Conservation (phyloP, 2,113 vertebrate genomes). For the Coracopsis vasa region DNA sequence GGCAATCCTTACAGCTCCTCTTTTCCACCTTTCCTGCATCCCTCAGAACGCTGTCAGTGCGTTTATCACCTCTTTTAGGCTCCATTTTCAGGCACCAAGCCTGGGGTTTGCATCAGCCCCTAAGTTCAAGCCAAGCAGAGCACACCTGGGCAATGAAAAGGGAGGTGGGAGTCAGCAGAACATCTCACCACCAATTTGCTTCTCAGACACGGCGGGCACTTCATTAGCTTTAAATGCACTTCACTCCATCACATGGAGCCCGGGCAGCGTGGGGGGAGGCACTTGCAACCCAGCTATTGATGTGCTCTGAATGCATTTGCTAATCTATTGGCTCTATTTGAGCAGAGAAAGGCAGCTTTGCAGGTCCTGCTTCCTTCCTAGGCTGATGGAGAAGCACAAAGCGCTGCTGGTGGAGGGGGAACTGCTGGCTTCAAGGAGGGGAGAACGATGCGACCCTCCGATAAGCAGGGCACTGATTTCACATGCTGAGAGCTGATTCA, state of each 20-base stretch:
- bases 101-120: neutral
- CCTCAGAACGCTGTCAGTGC: fast-evolving
- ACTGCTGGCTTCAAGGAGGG: neutral
- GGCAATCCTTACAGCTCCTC: neutral
- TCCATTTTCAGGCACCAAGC: neutral
- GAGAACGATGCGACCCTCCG: neutral
- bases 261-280: neutral
- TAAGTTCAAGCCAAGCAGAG: neutral
- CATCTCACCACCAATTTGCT: neutral
- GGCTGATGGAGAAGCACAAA: neutral
- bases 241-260: neutral
- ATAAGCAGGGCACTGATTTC: conserved; percentile 31
- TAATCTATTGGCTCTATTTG: neutral
- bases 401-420: neutral
- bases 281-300: conserved; percentile 5
- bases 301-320: neutral
- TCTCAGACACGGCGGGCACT: conserved; percentile 23
- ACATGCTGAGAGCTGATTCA: conserved; percentile 59
- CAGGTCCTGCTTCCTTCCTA: neutral
- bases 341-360: conserved; percentile 19
- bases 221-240: conserved; percentile 38
- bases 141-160: neutral
- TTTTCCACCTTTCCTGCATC: neutral
- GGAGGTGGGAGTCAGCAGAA: conserved; percentile 26
- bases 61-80: neutral